Base-by-base conservation (phyloP, 2,113 vertebrate genomes). In the Cyprinodon brontotheroides region DNA sequence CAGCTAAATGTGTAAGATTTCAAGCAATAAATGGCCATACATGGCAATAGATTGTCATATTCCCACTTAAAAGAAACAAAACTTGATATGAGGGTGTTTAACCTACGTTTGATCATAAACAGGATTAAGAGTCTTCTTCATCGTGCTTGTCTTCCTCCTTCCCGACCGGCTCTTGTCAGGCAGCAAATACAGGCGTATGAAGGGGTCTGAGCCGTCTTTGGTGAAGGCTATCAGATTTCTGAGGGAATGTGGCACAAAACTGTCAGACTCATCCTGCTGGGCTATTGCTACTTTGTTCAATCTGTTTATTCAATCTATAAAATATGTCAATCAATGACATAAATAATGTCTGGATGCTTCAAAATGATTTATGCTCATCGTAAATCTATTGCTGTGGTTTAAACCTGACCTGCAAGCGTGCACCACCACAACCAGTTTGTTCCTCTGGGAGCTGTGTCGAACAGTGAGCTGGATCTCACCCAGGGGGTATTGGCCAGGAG, bases 391-490 rank as follows among this genome's bases (percentile, higher is more conserved):
- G 13, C 17, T 68, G 29, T 14, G 22, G 65, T 36, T 15, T 37
- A 72, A 45, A 66, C 20, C 95, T 95, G 73, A 98, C 97, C 97
- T 95, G 92, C 97, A 99, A 84, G 95, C 93, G 76, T 98, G 98
- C 70, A 96, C 96, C 63, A 99, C 97, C 88, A 99, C 97, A 48
- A 99, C 97, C 50, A 99, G 95, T 83, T 96, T 98, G 92, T 98
- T 99, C 86, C 98, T 95, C 88, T 98, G 98, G 17, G 95, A 95
- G 84, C 97, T 99, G 82, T 99, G 96, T 67, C 98, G 95, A 72
- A 99, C 87, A 0, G 98, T 99, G 78, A 99, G 92, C 87, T 99
- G 97, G 83, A 99, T 93, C 92, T 99, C 97, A 15, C 98, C 98
- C 81, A 99, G 87, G 0, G 96, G 96, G 83, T 93, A 96, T 75